Conservation (phyloP, 1,140 invertebrate genomes). For the Ctenoplectra terminalis region DNA sequence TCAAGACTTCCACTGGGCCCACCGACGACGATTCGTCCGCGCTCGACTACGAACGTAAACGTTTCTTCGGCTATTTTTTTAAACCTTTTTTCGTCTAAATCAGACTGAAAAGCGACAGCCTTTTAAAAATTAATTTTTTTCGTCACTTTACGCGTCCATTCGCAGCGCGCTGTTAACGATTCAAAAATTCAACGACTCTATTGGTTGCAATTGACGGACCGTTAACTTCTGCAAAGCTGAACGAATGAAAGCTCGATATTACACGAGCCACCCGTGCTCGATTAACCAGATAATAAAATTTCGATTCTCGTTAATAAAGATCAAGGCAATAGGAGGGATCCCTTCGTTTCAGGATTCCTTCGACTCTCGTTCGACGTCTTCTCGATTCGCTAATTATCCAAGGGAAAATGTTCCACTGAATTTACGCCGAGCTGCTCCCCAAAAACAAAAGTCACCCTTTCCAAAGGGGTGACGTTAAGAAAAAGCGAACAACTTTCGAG, state of each 20-base stretch:
- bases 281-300: slow-evolving; percentile 26
- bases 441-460: slow-evolving; percentile 8
- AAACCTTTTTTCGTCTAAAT: not conserved
- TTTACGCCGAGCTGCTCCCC: not conserved
- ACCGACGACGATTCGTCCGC: not conserved
- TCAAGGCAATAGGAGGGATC: too few relatives aligned
- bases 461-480: not conserved
- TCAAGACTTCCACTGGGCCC: not conserved
- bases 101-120: not conserved
- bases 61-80: not conserved
- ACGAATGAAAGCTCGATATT: too few relatives aligned
- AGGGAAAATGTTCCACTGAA: not conserved
- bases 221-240: not conserved
- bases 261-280: not conserved
- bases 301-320: slow-evolving; percentile 9
- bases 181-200: not conserved
- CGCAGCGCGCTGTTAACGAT: not conserved
- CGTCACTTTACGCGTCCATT: not conserved
- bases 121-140: slow-evolving; percentile 9
- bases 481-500: slow-evolving; percentile 13
- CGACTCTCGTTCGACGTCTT: not conserved
- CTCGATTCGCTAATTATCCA: slow-evolving; percentile 32
- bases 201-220: not conserved
- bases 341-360: not conserved
- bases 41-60: slow-evolving; percentile 1